These are phyloP conservation scores for Hyphantria cunea DNA, from an alignment of 1,140 invertebrate genomes.

Conservation along the genomic window DNA sequence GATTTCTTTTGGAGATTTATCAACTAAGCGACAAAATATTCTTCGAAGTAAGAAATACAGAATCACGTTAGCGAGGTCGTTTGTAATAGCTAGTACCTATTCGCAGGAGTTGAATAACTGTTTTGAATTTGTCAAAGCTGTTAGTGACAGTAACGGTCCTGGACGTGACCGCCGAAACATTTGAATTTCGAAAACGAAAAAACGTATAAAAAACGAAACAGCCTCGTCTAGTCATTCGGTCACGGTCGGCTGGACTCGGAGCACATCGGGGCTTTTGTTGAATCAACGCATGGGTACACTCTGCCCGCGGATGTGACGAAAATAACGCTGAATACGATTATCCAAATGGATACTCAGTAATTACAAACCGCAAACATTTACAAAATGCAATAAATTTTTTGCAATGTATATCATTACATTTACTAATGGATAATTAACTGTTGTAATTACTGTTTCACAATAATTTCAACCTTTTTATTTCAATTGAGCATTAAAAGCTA, in stretches of 20 bases:
- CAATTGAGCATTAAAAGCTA: no score
- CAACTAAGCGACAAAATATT: no score
- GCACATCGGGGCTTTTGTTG: conserved; percentile 15
- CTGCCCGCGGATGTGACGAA: conserved; percentile 36
- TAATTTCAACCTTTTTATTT: no score
- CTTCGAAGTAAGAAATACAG: no score
- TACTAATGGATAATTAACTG: background rate
- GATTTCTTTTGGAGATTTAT: no score
- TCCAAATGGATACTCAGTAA: no score
- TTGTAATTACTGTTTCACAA: background rate
- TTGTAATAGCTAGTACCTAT: no score
- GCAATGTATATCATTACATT: no score
- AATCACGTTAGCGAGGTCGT: no score
- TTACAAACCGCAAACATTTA: no score
- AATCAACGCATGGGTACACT: background rate
- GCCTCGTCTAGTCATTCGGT: conserved; percentile 9
- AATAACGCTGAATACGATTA: conserved; percentile 8
- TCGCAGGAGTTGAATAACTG: no score
- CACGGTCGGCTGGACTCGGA: conserved; percentile 8
- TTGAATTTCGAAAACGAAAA: conserved; percentile 21
- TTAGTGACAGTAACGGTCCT: conserved; percentile 14
- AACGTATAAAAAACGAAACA: conserved; percentile 4
- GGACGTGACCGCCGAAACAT: conserved; percentile 20
- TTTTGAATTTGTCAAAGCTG: conserved; percentile 3
- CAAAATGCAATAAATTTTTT: no score